Percentiles rank a stretch among this genome's conserved stretches.
Evolutionary conservation across 2,888 invertebrate species (phyloP).

Genomic region (Cerceris rybyensis): DNA sequence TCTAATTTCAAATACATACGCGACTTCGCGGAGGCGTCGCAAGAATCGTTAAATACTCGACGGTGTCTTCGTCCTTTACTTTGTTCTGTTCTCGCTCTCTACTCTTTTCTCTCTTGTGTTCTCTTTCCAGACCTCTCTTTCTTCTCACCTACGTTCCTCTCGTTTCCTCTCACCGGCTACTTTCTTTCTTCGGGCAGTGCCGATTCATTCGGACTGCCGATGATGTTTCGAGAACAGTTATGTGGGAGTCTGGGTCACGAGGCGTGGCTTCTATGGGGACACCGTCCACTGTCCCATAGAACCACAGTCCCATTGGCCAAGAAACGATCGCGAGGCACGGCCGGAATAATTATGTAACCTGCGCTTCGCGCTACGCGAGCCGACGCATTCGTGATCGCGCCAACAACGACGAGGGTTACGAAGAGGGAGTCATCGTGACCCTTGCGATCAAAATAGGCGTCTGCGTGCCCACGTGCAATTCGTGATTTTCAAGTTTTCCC

Average conservation of each 20-base stretch:
- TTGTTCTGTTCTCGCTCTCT: conserved; percentile 13
- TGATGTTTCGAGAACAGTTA: conserved; percentile 81
- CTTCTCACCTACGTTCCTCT: conserved; percentile 6
- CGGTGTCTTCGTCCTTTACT: conserved; percentile 19
- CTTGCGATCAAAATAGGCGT: conserved; percentile 52
- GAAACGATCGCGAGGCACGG: conserved; percentile 78
- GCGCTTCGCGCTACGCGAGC: conserved; percentile 61
- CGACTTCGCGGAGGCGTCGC: conserved; percentile 38
- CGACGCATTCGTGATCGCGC: conserved; percentile 59
- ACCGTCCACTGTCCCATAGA: conserved; percentile 78
- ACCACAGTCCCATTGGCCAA: conserved; percentile 81
- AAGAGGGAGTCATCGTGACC: conserved; percentile 47
- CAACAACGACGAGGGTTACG: conserved; percentile 51
- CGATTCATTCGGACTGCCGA: conserved; percentile 74
- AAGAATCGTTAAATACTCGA: conserved; percentile 42
- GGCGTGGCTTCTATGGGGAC: conserved; percentile 80
- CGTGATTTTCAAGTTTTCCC: conserved; percentile 52
- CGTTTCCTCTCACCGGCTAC: conserved; percentile 48
- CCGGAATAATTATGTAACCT: conserved; percentile 79
- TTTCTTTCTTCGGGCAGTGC: conserved; percentile 61
- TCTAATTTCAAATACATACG: conserved; percentile 54
- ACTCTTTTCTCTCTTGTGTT: conserved; percentile 11
- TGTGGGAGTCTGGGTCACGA: conserved; percentile 82
- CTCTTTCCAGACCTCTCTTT: conserved; percentile 4
- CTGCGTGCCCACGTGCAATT: conserved; percentile 52